These are phyloP conservation scores for Patagioenas fasciata DNA, from an alignment of 2,113 vertebrate genomes.

Conservation along the genomic window DNA sequence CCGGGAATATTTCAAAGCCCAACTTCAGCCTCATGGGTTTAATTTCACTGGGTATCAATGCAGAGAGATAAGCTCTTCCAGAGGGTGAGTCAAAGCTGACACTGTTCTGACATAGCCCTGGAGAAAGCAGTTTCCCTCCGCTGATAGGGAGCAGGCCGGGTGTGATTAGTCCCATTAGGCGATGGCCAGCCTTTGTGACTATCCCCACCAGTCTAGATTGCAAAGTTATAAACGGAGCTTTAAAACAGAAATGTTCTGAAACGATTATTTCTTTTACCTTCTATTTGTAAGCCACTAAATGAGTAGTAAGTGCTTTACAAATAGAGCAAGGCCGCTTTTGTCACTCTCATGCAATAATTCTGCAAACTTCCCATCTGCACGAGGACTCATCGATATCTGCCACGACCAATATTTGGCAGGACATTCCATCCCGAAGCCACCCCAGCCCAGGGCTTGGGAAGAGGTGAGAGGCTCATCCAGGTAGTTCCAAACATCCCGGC, in stretches of 20 bases:
- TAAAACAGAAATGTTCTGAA: not conserved
- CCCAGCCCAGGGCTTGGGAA: fast-evolving
- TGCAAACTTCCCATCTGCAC: not conserved
- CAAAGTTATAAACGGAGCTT: not conserved
- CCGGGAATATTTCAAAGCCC: not conserved
- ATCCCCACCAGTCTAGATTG: not conserved
- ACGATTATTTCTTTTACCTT: not conserved
- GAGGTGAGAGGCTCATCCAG: not conserved
- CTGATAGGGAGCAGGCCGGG: not conserved
- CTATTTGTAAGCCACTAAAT: not conserved
- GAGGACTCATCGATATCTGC: not conserved
- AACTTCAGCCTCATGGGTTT: not conserved
- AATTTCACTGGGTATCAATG: fast-evolving
- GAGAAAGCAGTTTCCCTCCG: not conserved
- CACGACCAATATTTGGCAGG: not conserved
- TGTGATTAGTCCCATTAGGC: not conserved
- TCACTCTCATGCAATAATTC: not conserved
- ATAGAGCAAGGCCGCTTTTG: not conserved
- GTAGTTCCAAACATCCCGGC: fast-evolving
- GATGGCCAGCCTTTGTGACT: not conserved
- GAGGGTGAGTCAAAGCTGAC: not conserved
- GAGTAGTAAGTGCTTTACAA: not conserved
- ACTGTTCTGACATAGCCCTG: not conserved
- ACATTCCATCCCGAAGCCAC: not conserved
- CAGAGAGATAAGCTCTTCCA: not conserved